A percentile compares a stretch with the other conserved stretches of the same genome.
Evolutionary conservation across 2,888 invertebrate genomes (phyloP).

Genomic region (Cataglyphis cursor): DNA sequence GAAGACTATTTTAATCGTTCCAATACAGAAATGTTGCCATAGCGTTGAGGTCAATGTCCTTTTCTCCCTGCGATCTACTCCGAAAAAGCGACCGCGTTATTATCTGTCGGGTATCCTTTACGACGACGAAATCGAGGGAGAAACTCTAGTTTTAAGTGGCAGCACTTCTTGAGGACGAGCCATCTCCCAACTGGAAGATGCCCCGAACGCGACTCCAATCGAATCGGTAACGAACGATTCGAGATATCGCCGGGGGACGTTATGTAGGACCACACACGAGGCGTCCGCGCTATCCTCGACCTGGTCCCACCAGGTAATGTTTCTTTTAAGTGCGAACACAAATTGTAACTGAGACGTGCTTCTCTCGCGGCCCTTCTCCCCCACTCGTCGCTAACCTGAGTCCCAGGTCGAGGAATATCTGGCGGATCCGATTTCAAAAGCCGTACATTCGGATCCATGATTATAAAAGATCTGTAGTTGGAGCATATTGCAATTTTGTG

Average conservation of each 20-base stretch:
- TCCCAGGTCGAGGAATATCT: constrained; percentile 79
- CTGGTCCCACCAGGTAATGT: constrained; percentile 83
- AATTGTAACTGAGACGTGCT: constrained; percentile 86
- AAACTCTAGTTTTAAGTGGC: constrained; percentile 72
- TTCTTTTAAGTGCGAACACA: constrained; percentile 87
- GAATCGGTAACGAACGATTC: constrained; percentile 85
- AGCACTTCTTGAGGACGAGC: constrained; percentile 56
- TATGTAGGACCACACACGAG: constrained; percentile 84
- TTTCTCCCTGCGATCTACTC: constrained; percentile 35
- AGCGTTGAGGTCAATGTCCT: constrained; percentile 9
- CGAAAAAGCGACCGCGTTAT: constrained; percentile 44
- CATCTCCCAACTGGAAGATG: constrained; percentile 52
- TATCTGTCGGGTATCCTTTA: constrained; percentile 43
- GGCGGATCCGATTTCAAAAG: constrained; percentile 85
- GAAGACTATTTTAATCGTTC: neutral
- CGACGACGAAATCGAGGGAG: constrained; percentile 26
- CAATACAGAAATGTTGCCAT: neutral
- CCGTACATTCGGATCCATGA: constrained; percentile 79
- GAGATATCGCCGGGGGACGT: constrained; percentile 81
- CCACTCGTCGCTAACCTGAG: constrained; percentile 63
- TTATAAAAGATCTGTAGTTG: constrained; percentile 69
- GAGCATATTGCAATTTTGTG: constrained; percentile 65
- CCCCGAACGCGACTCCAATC: constrained; percentile 77
- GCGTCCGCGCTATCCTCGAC: constrained; percentile 78
- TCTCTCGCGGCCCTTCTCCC: constrained; percentile 63